Evolutionary conservation across 2,888 invertebrate genomes (phyloP).

Genomic region (Cecidostiba fungosa): DNA sequence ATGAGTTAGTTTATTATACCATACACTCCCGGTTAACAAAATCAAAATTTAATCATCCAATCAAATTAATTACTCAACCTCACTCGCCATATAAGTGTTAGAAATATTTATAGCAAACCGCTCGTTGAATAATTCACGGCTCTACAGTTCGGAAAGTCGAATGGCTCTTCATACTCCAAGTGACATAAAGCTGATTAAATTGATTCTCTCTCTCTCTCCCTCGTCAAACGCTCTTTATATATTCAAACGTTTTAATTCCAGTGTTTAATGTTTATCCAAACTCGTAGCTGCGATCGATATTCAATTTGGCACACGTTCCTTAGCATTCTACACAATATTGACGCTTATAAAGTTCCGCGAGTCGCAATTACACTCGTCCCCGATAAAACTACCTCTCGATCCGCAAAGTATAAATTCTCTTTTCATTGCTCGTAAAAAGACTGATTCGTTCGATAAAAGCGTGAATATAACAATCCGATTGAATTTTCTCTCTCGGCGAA

Average conservation of each 20-base stretch:
- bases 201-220: neutral
- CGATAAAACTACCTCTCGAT: conserved; percentile 40
- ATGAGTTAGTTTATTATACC: too few relatives aligned
- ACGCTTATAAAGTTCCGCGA: conserved; percentile 38
- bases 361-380: conserved; percentile 37
- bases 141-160: neutral
- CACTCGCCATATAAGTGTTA: neutral
- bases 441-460: conserved; percentile 45
- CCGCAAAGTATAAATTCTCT: conserved; percentile 29
- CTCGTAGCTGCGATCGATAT: conserved; percentile 20
- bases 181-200: conserved; percentile 45
- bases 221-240: neutral
- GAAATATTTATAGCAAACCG: conserved; percentile 2
- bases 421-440: conserved; percentile 47
- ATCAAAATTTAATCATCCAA: neutral
- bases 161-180: conserved; percentile 5
- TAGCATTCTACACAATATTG: conserved; percentile 39
- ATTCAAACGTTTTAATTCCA: conserved; percentile 44
- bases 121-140: conserved; percentile 1
- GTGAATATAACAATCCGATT: conserved; percentile 22
- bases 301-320: conserved; percentile 28
- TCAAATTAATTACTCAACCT: neutral
- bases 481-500: conserved; percentile 4
- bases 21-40: neutral
- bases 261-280: conserved; percentile 36